Evolutionary conservation across 35 echinoderm and acorn worm species (phyloP).

Genomic region (Lytechinus variegatus): DNA sequence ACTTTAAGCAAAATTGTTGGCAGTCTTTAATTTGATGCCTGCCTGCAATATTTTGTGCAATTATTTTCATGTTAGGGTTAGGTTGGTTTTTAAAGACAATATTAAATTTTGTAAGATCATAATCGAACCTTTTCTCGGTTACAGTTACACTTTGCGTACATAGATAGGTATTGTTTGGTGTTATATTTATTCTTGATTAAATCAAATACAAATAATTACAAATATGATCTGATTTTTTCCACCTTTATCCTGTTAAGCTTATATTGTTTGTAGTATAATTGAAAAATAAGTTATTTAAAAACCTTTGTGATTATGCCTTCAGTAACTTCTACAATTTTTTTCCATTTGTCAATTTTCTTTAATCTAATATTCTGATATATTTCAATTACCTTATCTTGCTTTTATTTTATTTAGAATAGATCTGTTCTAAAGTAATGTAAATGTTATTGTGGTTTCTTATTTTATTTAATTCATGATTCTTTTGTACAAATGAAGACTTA

Average conservation of each 20-base stretch:
- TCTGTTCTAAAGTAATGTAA: background rate
- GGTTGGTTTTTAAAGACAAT: no score
- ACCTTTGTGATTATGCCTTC: background rate
- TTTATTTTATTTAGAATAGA: background rate
- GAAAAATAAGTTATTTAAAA: background rate
- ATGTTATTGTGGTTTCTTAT: background rate
- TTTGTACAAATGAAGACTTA: background rate
- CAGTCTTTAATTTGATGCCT: no score
- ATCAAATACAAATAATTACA: background rate
- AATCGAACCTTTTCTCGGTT: no score
- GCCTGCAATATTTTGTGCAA: no score
- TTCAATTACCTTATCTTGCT: background rate
- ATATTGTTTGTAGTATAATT: background rate
- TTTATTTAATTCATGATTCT: background rate
- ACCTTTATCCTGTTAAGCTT: background rate
- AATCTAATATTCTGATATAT: background rate
- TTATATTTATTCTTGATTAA: background rate
- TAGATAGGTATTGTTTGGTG: background rate
- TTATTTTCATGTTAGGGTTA: no score
- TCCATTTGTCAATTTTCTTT: background rate
- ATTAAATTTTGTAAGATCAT: no score
- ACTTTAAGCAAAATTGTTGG: no score
- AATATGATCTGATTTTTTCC: no score
- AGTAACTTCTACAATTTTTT: background rate
- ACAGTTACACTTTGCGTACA: no score